Evolutionary conservation across 2,113 vertebrate species (phyloP).

Genomic region (Saiga tatarica): DNA sequence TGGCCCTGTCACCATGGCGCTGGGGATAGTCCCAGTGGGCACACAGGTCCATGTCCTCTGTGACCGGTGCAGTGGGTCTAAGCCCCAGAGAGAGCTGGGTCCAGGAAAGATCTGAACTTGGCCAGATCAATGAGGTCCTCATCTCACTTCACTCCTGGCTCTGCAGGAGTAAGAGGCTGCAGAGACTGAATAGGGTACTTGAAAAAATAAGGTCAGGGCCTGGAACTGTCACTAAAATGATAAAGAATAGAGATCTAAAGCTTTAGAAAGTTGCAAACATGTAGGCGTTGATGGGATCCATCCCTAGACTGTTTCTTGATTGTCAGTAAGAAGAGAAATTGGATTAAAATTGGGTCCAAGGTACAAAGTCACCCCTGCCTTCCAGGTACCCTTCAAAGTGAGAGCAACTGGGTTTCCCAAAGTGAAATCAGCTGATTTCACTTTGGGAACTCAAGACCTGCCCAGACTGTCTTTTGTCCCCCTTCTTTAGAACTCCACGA

Average conservation of each 20-base stretch:
- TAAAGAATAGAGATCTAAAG: not conserved
- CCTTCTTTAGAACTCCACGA: not conserved
- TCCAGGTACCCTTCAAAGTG: not conserved
- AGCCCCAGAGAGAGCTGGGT: not conserved
- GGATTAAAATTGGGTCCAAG: not conserved
- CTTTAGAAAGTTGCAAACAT: not conserved
- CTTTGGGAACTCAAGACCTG: not conserved
- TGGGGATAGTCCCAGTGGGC: accelerated
- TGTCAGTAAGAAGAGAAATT: not conserved
- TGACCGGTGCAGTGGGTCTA: not conserved
- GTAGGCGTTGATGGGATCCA: not conserved
- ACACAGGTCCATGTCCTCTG: not conserved
- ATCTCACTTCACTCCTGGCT: not conserved
- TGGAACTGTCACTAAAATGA: not conserved
- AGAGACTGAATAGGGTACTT: not conserved
- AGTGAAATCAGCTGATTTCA: not conserved
- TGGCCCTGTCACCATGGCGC: accelerated
- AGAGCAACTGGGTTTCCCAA: not conserved
- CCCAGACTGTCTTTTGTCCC: not conserved
- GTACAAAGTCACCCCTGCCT: not conserved
- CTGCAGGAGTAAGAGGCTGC: not conserved
- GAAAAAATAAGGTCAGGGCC: not conserved
- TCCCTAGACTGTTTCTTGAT: not conserved
- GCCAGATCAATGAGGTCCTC: not conserved
- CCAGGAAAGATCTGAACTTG: not conserved